A percentile compares a stretch with the other conserved stretches of the same genome.
Evolutionary conservation across 2,888 invertebrate genomes (phyloP).

Genomic region (Gisinianus flammeolus): DNA sequence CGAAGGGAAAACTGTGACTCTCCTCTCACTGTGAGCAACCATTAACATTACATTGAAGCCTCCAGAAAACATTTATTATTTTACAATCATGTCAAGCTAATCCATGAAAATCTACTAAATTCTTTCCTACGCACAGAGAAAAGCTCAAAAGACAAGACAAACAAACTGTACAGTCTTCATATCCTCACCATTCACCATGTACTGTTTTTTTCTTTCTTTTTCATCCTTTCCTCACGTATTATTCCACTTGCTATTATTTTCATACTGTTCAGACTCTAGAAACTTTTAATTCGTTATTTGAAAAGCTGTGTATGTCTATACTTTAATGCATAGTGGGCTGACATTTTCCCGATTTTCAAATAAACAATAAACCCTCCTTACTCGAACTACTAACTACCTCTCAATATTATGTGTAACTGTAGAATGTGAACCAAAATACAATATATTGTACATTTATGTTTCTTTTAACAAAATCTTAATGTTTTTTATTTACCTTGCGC

Average conservation of each 20-base stretch:
- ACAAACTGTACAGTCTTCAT: conserved; percentile 8
- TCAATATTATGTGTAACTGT: no score
- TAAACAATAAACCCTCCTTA: no score
- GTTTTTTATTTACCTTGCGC: no score
- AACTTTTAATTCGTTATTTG: no score
- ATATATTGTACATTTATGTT: no score
- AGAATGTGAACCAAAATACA: no score
- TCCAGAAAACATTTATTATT: conserved; percentile 21
- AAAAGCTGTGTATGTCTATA: no score
- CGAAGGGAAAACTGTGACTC: background rate
- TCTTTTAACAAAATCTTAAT: no score
- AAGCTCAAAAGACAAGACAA: conserved; percentile 21
- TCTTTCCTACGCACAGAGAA: conserved; percentile 17
- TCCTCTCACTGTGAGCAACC: background rate
- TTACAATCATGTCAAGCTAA: conserved; percentile 17
- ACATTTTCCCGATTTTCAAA: no score
- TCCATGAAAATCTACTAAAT: conserved; percentile 14
- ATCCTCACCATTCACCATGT: background rate
- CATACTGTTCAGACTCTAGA: conserved; percentile 1
- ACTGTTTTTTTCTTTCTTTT: background rate
- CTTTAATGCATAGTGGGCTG: no score
- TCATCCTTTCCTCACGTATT: background rate
- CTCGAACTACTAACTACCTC: no score
- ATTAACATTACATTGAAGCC: background rate
- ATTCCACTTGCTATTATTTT: background rate